Evolutionary conservation across 2,113 vertebrate genomes (phyloP).

Genomic region (Pterocles burchelli): DNA sequence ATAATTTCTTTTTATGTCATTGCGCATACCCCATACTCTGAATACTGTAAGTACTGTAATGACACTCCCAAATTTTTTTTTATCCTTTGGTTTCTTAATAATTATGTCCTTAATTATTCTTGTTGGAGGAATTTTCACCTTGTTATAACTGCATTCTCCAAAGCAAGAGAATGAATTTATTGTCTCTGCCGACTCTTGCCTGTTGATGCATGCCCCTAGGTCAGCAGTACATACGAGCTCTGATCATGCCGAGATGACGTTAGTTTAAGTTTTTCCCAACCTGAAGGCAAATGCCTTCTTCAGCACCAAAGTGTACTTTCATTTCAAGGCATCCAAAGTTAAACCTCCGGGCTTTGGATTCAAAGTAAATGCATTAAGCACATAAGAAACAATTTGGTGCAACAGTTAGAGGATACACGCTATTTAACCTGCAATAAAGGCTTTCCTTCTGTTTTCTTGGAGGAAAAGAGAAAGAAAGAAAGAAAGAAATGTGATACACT

Average conservation of each 20-base stretch:
- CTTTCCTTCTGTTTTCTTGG: neutral
- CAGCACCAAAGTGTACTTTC: conserved; percentile 14
- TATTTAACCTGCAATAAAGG: neutral
- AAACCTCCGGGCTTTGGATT: conserved; percentile 17
- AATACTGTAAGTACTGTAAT: neutral
- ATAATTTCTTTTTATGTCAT: neutral
- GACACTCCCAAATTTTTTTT: neutral
- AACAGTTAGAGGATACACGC: neutral
- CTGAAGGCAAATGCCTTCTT: conserved; percentile 61
- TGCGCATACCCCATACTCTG: neutral
- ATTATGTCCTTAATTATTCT: neutral
- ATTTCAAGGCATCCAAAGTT: conserved; percentile 36
- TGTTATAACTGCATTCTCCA: neutral
- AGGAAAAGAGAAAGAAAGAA: neutral
- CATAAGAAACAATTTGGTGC: neutral
- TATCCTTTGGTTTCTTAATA: neutral
- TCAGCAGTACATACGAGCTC: conserved; percentile 36
- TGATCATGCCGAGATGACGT: neutral
- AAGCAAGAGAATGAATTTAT: conserved; percentile 16
- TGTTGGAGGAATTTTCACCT: conserved; percentile 28
- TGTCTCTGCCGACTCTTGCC: conserved; percentile 20
- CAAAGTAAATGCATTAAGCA: neutral
- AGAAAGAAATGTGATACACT: neutral
- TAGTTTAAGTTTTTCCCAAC: conserved; percentile 51
- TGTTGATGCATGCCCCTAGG: conserved; percentile 51